A percentile compares a stretch with the other conserved stretches of the same genome.
Conservation (phyloP, 2,113 vertebrate species). For the Eulacestoma nigropectus region DNA sequence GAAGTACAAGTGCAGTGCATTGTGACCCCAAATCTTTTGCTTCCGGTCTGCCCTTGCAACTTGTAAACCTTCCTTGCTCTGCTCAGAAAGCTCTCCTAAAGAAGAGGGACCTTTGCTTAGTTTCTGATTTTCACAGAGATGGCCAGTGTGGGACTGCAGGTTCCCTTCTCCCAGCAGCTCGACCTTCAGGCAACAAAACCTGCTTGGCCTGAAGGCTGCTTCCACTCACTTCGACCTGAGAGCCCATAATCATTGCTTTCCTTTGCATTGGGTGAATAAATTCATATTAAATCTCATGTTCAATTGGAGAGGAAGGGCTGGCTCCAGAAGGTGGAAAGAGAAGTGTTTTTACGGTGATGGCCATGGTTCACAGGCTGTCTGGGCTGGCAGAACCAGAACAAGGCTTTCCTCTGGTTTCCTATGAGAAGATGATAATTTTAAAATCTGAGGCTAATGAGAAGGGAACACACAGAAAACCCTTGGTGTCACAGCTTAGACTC, state of each 20-base stretch:
- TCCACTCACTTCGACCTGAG: neutral
- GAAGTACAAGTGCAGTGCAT: neutral
- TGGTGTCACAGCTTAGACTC: neutral
- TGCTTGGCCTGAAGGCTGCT: neutral
- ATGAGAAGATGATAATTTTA: neutral
- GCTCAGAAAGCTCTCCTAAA: neutral
- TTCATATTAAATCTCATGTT: neutral
- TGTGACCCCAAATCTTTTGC: neutral
- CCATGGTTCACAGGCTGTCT: neutral
- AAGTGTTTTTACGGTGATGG: neutral
- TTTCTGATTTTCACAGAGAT: neutral
- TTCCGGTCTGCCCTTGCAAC: neutral
- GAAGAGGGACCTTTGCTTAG: neutral
- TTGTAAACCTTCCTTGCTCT: neutral
- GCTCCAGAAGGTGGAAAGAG: neutral
- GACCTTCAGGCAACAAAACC: neutral
- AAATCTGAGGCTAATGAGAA: neutral
- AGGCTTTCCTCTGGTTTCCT: neutral
- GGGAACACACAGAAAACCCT: neutral
- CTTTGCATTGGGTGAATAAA: neutral
- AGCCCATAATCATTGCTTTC: neutral
- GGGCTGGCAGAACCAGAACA: neutral
- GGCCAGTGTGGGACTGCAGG: neutral
- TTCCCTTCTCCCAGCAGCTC: neutral
- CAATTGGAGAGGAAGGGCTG: neutral